A percentile compares a stretch with the other conserved stretches of the same genome.
phyloP scores from a whole-genome alignment of 92 coral and sea anemone species.

The Virgularia gustaviana region DNA sequence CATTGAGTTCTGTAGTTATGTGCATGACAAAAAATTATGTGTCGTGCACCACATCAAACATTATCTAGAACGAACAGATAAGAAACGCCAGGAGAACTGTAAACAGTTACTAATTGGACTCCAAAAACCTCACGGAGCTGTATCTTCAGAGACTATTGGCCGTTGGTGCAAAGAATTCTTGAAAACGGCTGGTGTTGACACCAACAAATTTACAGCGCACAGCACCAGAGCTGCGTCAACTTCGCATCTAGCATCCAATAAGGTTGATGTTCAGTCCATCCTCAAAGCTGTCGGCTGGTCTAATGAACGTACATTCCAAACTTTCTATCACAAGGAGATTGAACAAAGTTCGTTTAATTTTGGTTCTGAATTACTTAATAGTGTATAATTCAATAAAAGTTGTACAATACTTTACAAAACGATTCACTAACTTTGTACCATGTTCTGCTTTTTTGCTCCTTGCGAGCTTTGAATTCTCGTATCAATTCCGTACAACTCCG shows the following conservation, averaged over 20 bases:
- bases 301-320: constrained; percentile 41
- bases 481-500: constrained; percentile 30
- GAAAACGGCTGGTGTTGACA: constrained; percentile 29
- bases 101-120: constrained; percentile 27
- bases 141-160: constrained; percentile 22
- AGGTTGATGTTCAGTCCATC: constrained; percentile 24
- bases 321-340: constrained; percentile 15
- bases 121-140: constrained; percentile 25
- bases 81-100: not conserved
- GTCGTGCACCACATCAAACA: not conserved
- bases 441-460: not conserved
- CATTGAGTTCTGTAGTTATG: not conserved
- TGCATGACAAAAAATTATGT: constrained; percentile 6
- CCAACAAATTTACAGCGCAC: constrained; percentile 37
- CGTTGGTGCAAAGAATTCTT: constrained; percentile 32
- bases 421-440: no score
- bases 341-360: constrained; percentile 9
- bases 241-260: constrained; percentile 17
- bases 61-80: not conserved
- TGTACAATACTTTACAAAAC: no score
- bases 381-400: not conserved
- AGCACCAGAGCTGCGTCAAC: constrained; percentile 38
- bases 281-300: constrained; percentile 47
- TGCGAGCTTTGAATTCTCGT: constrained; percentile 13
- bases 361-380: not conserved